Base-by-base conservation (phyloP, 1,140 invertebrate genomes). In the Drosophila erecta region DNA sequence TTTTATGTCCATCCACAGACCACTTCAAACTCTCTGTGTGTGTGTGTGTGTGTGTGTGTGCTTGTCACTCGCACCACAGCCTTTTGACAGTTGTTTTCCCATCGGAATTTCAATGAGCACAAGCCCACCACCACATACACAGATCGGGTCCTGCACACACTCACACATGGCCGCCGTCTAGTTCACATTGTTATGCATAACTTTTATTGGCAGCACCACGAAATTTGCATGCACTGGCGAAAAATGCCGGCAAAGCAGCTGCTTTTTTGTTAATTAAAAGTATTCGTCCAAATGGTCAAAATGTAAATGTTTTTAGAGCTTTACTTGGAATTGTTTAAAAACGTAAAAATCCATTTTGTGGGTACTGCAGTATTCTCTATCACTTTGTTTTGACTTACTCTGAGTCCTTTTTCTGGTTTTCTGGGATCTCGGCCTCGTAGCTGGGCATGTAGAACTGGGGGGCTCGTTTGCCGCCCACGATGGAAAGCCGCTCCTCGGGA, bases 361-460 rank as follows among this genome's bases (percentile, higher is more conserved):
- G n/a, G n/a, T n/a, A n/a, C n/a, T n/a, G n/a, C n/a, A n/a, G n/a
- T n/a, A n/a, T n/a, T n/a, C n/a, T n/a, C n/a, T n/a, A n/a, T n/a
- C n/a, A 8, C 27, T 17, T 35, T 6, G 2, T 33, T 24, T 35
- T 0, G 6, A 95, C 95, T 95, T 94, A 98, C 97, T 98, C 97
- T 22, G 97, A 98, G 92, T 98, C 97, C 93, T 98, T 98, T 92
- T 97, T 97, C 93, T 98, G 97, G 92, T 98, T 98, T 93, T 98
- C 98, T 1, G 97, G 97, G 84, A 98, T 98, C 93, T 98, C 97
- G 0, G 97, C 97, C 90, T 98, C 97, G 91, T 98, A 98, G 77
- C 96, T 96, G 4, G 96, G 96, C 94, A 98, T 96, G 89, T 98
- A 98, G 93, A 98, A 98, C 92, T 98, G 98, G 0, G 98, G 98